These are phyloP conservation scores for Lathronympha strigana DNA, from an alignment of 2,888 invertebrate species.

Conservation along the genomic window DNA sequence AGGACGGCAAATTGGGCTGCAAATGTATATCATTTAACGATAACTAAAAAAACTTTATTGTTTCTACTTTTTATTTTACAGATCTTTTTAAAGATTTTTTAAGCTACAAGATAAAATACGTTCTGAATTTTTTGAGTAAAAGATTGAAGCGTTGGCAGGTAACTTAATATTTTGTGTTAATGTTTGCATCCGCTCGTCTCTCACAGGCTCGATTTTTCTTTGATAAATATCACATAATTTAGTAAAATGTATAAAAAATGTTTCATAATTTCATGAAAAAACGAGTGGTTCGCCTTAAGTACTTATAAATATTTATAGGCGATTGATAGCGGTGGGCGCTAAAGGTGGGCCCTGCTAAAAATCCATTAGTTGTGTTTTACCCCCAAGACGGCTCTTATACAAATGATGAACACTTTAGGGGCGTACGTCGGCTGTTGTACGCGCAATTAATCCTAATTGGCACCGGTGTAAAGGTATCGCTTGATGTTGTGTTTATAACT, in stretches of 20 bases:
- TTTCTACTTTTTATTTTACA: too few relatives aligned
- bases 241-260: too few relatives aligned
- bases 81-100: too few relatives aligned
- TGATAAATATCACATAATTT: too few relatives aligned
- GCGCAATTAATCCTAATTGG: conserved; percentile 25
- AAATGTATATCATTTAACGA: neutral
- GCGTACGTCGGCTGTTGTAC: conserved; percentile 21
- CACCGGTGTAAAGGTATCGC: conserved; percentile 9
- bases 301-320: conserved; percentile 52
- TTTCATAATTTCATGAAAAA: too few relatives aligned
- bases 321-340: conserved; percentile 33
- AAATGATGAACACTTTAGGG: conserved; percentile 37
- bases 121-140: too few relatives aligned
- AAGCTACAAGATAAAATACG: too few relatives aligned
- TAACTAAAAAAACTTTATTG: neutral
- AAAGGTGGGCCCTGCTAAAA: conserved; percentile 35
- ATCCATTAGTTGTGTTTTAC: conserved; percentile 37
- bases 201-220: too few relatives aligned
- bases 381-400: conserved; percentile 33
- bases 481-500: neutral
- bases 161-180: too few relatives aligned
- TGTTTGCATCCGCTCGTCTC: too few relatives aligned
- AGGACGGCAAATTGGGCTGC: neutral
- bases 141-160: too few relatives aligned
- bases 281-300: neutral